phyloP scores from a whole-genome alignment of 2,113 vertebrate species.

The Steatornis caripensis region DNA sequence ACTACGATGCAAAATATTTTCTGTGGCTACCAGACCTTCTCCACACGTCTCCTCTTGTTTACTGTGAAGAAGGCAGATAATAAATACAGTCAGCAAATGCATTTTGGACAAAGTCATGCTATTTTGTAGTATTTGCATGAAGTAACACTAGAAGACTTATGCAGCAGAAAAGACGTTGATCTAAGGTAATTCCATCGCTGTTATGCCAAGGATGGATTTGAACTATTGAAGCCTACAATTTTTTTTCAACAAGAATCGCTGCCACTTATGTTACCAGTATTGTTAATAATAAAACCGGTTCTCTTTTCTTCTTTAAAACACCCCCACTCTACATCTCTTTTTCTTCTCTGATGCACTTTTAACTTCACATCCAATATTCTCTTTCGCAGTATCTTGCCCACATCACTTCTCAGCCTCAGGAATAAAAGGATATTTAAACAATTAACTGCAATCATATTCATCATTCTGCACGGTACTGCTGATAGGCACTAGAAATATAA shows the following conservation, averaged over 20 bases:
- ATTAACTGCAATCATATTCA: slow-evolving; percentile 2
- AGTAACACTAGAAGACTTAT: neutral
- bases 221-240: neutral
- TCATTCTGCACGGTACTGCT: neutral
- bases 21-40: neutral
- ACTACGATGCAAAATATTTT: neutral
- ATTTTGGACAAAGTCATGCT: neutral
- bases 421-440: slow-evolving; percentile 34
- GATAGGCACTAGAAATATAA: neutral
- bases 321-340: neutral
- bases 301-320: neutral
- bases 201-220: neutral
- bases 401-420: neutral
- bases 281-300: neutral
- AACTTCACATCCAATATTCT: neutral
- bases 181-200: neutral
- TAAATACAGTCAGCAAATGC: slow-evolving; percentile 8
- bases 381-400: neutral
- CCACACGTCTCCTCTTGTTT: neutral
- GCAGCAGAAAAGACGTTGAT: neutral
- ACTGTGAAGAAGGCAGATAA: neutral
- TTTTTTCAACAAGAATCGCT: neutral
- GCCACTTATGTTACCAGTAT: neutral
- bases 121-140: neutral
- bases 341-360: neutral